phyloP scores from a whole-genome alignment of 2,888 invertebrate species.

The Tiphia femorata region DNA sequence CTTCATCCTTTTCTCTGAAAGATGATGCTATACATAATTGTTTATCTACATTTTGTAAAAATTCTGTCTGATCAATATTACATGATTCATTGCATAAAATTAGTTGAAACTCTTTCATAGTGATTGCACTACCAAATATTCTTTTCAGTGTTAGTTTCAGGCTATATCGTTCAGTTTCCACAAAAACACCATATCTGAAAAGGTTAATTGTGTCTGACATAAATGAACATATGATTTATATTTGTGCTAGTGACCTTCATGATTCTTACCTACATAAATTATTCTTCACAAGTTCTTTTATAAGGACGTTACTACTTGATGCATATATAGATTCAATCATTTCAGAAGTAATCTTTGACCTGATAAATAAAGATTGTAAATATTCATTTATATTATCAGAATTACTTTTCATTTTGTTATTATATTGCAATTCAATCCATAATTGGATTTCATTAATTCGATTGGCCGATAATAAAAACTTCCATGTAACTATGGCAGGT shows the following conservation, averaged over 20 bases:
- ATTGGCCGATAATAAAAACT: slow-evolving; percentile 73
- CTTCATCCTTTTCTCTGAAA: slow-evolving; percentile 71
- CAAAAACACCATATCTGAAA: slow-evolving; percentile 75
- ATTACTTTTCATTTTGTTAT: slow-evolving; percentile 6
- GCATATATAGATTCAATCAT: slow-evolving; percentile 73
- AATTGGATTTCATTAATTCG: slow-evolving; percentile 73
- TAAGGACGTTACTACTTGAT: slow-evolving; percentile 70
- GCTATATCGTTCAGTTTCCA: slow-evolving; percentile 72
- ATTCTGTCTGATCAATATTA: slow-evolving; percentile 70
- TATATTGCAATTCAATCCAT: slow-evolving; percentile 75
- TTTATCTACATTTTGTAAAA: slow-evolving; percentile 56
- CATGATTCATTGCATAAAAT: slow-evolving; percentile 46
- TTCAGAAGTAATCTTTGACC: slow-evolving; percentile 72
- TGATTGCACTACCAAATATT: slow-evolving; percentile 72
- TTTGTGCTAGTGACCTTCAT: no score
- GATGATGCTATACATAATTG: slow-evolving; percentile 33
- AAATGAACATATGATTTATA: slow-evolving; percentile 1
- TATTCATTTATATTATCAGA: slow-evolving; percentile 61
- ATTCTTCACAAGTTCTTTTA: slow-evolving; percentile 74
- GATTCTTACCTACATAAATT: slow-evolving; percentile 67
- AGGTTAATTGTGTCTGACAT: no score
- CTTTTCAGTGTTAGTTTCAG: slow-evolving; percentile 74
- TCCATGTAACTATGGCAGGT: slow-evolving; percentile 71
- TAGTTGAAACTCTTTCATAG: slow-evolving; percentile 42
- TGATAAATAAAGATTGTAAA: slow-evolving; percentile 71